Percentiles rank a stretch among this genome's conserved stretches.
These are phyloP conservation scores for Mus spicilegus DNA, from an alignment of 2,113 vertebrate genomes.

Conservation along the genomic window DNA sequence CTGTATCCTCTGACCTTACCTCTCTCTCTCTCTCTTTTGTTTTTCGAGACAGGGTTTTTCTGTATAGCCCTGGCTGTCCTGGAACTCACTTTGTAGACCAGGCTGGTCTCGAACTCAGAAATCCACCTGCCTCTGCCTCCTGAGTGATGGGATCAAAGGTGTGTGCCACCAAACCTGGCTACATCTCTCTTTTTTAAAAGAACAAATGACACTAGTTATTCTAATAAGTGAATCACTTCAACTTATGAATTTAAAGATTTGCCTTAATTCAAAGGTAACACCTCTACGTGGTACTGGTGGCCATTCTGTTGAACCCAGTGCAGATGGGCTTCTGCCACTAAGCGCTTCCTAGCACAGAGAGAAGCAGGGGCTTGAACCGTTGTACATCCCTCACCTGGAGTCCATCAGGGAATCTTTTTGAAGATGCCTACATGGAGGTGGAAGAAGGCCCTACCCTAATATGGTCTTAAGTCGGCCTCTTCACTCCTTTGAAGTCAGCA, in stretches of 20 bases:
- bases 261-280: neutral
- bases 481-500: neutral
- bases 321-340: neutral
- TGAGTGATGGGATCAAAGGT: too few relatives aligned
- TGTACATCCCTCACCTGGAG: neutral
- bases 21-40: too few relatives aligned
- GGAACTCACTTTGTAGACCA: too few relatives aligned
- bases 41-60: too few relatives aligned
- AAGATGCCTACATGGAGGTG: neutral
- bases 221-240: neutral
- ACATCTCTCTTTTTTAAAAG: too few relatives aligned
- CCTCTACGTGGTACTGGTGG: neutral
- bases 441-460: neutral
- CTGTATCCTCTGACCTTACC: too few relatives aligned
- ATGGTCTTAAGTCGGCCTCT: neutral
- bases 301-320: neutral
- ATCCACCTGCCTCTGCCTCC: too few relatives aligned
- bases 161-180: too few relatives aligned
- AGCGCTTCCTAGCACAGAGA: too few relatives aligned
- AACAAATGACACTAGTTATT: neutral
- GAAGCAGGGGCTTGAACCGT: neutral
- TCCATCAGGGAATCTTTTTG: neutral
- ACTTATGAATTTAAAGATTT: neutral
- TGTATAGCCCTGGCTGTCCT: too few relatives aligned
- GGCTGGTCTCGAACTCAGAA: too few relatives aligned